Percentiles rank a stretch among this genome's conserved stretches.
phyloP scores from a whole-genome alignment of 2,888 invertebrate genomes.

The Hemaris fuciformis region DNA sequence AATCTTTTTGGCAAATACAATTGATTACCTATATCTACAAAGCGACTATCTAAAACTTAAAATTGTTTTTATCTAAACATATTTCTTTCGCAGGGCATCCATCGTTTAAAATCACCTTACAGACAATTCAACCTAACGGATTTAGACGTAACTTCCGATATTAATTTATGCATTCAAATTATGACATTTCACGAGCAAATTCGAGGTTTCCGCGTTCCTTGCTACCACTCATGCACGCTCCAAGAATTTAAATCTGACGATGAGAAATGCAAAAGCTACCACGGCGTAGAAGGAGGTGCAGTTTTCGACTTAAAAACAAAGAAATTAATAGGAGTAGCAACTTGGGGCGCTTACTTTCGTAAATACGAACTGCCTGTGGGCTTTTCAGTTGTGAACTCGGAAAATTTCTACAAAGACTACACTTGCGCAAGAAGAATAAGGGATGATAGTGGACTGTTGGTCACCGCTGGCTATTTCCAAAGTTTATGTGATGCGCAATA shows the following conservation, averaged over 20 bases:
- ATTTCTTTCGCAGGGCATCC: conserved; percentile 30
- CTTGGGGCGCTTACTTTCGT: conserved; percentile 46
- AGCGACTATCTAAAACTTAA: not conserved
- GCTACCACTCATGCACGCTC: conserved; percentile 52
- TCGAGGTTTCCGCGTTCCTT: conserved; percentile 47
- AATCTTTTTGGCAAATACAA: too few species aligned
- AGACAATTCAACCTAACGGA: conserved; percentile 37
- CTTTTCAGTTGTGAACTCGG: conserved; percentile 51
- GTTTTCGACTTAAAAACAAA: conserved; percentile 36
- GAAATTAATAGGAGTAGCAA: conserved; percentile 52
- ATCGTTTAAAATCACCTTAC: conserved; percentile 25
- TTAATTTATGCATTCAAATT: conserved; percentile 44
- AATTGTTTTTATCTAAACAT: not conserved
- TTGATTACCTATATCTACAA: too few species aligned
- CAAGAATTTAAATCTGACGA: conserved; percentile 24
- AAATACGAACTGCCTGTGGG: conserved; percentile 52
- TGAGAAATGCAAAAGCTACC: conserved; percentile 37
- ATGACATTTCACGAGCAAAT: conserved; percentile 27
- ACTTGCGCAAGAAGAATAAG: conserved; percentile 50
- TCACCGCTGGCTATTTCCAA: conserved; percentile 42
- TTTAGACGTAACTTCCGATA: conserved; percentile 38
- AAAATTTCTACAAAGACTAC: conserved; percentile 45
- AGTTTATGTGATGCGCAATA: conserved; percentile 36
- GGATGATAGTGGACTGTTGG: conserved; percentile 20
- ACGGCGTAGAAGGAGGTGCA: conserved; percentile 55